Conservation (phyloP, 2,888 invertebrate species). For the Metopia argyrocephala region DNA sequence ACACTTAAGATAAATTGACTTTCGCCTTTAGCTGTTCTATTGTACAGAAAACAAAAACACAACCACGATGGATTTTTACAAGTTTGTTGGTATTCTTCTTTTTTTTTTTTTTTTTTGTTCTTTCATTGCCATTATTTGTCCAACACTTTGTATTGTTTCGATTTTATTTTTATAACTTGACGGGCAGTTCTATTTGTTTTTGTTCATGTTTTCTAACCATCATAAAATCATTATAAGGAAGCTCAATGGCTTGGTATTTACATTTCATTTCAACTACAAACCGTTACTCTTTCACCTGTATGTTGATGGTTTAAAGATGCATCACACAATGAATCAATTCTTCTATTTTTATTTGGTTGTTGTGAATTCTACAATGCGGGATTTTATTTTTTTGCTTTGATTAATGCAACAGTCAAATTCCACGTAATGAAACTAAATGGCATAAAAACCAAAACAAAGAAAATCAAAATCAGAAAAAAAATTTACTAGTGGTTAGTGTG, state of each 20-base stretch:
- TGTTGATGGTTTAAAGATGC: background rate
- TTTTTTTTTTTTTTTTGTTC: constrained; percentile 6
- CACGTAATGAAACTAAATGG: too few relatives aligned
- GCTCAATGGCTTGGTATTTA: constrained; percentile 61
- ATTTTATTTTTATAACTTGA: background rate
- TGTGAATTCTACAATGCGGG: constrained; percentile 18
- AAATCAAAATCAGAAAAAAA: too few relatives aligned
- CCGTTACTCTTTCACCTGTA: constrained; percentile 62
- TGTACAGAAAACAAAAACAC: constrained; percentile 30
- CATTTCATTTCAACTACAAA: constrained; percentile 53
- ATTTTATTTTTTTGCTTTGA: background rate
- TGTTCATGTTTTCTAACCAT: constrained; percentile 32
- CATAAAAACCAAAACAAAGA: too few relatives aligned
- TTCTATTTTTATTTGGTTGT: background rate
- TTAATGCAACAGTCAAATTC: too few relatives aligned
- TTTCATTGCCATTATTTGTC: constrained; percentile 5
- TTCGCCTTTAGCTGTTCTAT: constrained; percentile 62
- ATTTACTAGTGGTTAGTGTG: too few relatives aligned
- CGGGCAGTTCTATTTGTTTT: constrained; percentile 29
- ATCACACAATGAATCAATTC: background rate
- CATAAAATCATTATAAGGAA: constrained; percentile 64
- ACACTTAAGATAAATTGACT: constrained; percentile 71
- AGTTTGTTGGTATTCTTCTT: background rate
- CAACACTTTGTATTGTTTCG: constrained; percentile 36
- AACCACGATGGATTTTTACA: constrained; percentile 37